A percentile compares a stretch with the other conserved stretches of the same genome.
Conservation (phyloP, 2,113 vertebrate species). For the Dascyllus trimaculatus region DNA sequence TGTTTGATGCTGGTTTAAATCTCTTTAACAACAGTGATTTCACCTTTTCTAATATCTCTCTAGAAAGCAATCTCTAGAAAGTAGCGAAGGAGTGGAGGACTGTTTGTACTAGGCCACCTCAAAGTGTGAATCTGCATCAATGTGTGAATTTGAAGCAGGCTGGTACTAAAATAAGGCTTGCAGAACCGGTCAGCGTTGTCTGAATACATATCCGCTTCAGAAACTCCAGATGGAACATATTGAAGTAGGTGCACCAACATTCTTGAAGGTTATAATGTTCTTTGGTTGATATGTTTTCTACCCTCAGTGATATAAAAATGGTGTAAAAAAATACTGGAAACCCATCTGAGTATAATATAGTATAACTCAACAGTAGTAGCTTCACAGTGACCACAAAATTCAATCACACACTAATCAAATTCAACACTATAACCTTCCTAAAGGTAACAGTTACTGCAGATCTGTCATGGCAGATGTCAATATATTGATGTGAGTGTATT, state of each 20-base stretch:
- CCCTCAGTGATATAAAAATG: not conserved
- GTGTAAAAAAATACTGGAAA: not conserved
- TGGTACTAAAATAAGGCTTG: conserved; percentile 37
- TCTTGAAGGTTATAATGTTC: not conserved
- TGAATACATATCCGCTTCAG: conserved; percentile 6
- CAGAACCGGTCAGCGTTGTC: conserved; percentile 14
- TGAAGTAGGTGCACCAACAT: not conserved
- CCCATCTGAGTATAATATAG: not conserved
- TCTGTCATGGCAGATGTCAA: not conserved
- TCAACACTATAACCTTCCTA: not conserved
- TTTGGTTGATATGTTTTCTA: not conserved
- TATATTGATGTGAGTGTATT: not conserved
- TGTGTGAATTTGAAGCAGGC: conserved; percentile 59
- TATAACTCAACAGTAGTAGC: not conserved
- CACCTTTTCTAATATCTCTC: not conserved
- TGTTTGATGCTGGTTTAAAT: not conserved
- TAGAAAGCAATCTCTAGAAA: not conserved
- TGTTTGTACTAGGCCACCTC: conserved; percentile 57
- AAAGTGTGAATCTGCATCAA: conserved; percentile 62
- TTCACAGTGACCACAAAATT: not conserved
- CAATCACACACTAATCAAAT: not conserved
- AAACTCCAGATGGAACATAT: conserved; percentile 1
- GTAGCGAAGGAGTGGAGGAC: conserved; percentile 34
- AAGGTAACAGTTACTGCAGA: not conserved
- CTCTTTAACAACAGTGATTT: not conserved